phyloP scores from a whole-genome alignment of 2,797 vertebrate genomes.

The Neosalanx taihuensis region DNA sequence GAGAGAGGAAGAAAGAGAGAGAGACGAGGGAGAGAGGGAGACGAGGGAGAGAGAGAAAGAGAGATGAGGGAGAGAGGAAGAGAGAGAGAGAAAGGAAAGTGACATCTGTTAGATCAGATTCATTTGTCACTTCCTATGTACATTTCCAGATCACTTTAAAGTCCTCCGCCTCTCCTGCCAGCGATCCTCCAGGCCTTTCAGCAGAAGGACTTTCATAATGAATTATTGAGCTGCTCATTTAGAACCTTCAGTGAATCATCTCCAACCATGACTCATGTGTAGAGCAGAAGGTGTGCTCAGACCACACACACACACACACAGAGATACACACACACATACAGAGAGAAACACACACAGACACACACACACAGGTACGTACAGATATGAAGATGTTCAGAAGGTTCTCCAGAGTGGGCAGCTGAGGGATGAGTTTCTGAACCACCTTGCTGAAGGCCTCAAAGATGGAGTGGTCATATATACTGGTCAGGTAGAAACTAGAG shows the following conservation, averaged over 20 bases:
- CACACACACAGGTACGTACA: constrained; percentile 65
- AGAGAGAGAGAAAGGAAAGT: not conserved
- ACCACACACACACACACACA: too few species aligned
- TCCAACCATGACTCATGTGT: too few species aligned
- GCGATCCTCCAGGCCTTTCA: not conserved
- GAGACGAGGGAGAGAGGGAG: not conserved
- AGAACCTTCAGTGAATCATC: not conserved
- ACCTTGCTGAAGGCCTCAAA: constrained; percentile 97
- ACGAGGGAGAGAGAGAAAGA: not conserved
- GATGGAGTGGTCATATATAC: constrained; percentile 95
- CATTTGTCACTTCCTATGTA: not conserved
- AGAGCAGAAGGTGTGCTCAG: too few species aligned
- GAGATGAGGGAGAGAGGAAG: not conserved
- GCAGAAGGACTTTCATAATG: not conserved
- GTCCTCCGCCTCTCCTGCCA: too few species aligned
- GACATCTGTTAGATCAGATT: not conserved
- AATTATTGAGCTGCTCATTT: constrained; percentile 2
- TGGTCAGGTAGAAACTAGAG: constrained; percentile 91
- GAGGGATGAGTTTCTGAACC: constrained; percentile 92
- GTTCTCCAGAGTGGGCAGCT: constrained; percentile 91
- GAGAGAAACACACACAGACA: too few species aligned
- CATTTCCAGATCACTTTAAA: not conserved
- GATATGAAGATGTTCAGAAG: constrained; percentile 95
- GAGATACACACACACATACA: too few species aligned
- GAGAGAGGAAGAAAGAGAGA: not conserved